These are phyloP conservation scores for Silurus asotus DNA, from an alignment of 2,113 vertebrate genomes.

Conservation along the genomic window DNA sequence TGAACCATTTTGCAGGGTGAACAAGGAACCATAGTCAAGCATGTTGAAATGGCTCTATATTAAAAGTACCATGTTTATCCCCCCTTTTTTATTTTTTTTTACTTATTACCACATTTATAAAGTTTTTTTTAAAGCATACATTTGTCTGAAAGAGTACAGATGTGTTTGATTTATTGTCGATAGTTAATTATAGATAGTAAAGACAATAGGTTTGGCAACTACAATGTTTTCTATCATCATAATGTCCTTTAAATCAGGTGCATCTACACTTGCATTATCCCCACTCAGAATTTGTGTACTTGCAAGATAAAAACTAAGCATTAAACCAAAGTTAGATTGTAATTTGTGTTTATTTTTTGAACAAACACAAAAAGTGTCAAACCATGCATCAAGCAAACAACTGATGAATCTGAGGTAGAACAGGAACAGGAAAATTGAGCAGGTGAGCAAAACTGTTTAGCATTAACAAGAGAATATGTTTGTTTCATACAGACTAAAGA, in stretches of 20 bases:
- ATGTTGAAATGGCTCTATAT: neutral
- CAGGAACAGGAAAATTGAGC: slow-evolving; percentile 61
- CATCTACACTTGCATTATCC: neutral
- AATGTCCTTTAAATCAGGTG: neutral
- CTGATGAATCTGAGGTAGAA: slow-evolving; percentile 69
- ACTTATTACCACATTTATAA: too few relatives aligned
- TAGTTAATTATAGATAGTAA: neutral
- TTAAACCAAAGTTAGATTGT: slow-evolving; percentile 47
- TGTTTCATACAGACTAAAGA: neutral
- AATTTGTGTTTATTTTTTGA: slow-evolving; percentile 72
- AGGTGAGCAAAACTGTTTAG: neutral
- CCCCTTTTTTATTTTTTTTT: neutral
- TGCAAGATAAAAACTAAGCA: neutral
- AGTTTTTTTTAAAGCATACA: neutral
- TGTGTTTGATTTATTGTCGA: neutral
- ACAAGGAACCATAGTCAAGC: neutral
- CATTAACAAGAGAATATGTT: neutral
- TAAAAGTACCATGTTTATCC: neutral
- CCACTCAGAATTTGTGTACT: neutral
- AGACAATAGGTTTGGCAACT: neutral
- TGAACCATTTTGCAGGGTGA: neutral
- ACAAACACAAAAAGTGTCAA: slow-evolving; percentile 72
- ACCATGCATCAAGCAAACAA: slow-evolving; percentile 71
- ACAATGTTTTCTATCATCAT: neutral
- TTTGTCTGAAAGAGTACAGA: neutral